These are phyloP conservation scores for Melinaea menophilus DNA, from an alignment of 2,888 invertebrate species.

Conservation along the genomic window DNA sequence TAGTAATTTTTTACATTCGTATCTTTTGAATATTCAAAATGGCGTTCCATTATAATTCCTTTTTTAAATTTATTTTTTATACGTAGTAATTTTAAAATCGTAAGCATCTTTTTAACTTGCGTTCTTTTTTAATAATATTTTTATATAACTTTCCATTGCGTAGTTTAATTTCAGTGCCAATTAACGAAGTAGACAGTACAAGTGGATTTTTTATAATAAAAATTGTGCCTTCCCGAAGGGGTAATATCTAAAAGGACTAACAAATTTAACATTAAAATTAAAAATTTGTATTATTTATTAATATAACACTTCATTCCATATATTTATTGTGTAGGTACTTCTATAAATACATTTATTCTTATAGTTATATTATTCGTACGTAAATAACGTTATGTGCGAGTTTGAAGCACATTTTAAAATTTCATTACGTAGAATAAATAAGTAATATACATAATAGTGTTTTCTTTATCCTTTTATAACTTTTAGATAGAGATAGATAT, in stretches of 20 bases:
- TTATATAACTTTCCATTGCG: constrained; percentile 15
- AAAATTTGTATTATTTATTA: constrained; percentile 48
- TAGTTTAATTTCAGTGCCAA: constrained; percentile 48
- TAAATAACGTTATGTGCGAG: constrained; percentile 59
- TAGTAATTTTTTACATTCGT: no score
- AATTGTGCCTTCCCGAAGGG: constrained; percentile 55
- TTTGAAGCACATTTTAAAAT: constrained; percentile 56
- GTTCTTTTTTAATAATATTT: constrained; percentile 35
- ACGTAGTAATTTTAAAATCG: constrained; percentile 36
- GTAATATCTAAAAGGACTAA: constrained; percentile 42
- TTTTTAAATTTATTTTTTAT: constrained; percentile 55
- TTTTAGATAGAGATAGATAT: not conserved
- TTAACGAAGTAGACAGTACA: constrained; percentile 9
- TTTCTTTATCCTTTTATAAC: constrained; percentile 22
- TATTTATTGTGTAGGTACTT: constrained; percentile 60
- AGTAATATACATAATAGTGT: constrained; percentile 35
- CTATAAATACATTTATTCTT: constrained; percentile 52
- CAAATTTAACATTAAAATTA: constrained; percentile 42
- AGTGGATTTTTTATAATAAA: constrained; percentile 22
- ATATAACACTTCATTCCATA: constrained; percentile 60
- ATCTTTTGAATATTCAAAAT: not conserved
- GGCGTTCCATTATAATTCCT: constrained; percentile 27
- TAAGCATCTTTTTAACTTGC: constrained; percentile 33
- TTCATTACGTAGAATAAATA: constrained; percentile 68
- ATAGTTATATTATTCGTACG: constrained; percentile 51